Evolutionary conservation across 2,113 vertebrate genomes (phyloP).

Genomic region (Leucosticte australis): DNA sequence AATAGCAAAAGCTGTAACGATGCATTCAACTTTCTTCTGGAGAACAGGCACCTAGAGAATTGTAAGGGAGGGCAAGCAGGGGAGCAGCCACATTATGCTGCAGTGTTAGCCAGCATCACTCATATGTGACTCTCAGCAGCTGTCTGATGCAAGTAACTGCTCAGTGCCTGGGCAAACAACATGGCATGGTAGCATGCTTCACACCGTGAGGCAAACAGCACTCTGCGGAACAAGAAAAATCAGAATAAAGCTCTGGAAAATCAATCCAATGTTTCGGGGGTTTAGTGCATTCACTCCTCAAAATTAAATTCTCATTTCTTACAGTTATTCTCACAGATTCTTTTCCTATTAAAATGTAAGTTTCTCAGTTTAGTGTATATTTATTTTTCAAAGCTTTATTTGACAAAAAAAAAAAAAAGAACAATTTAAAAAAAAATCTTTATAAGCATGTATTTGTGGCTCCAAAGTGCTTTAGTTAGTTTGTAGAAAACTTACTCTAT

Average conservation of each 20-base stretch:
- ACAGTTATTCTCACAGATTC: background rate
- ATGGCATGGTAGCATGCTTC: conserved; percentile 19
- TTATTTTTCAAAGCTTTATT: background rate
- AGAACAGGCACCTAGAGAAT: background rate
- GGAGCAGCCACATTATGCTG: background rate
- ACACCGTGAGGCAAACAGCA: background rate
- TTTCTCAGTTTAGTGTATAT: background rate
- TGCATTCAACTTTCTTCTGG: background rate
- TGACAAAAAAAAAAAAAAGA: background rate
- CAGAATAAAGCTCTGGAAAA: conserved; percentile 2
- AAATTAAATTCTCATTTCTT: background rate
- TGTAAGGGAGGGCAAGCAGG: background rate
- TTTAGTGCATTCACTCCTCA: background rate
- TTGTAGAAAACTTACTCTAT: background rate
- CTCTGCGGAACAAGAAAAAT: background rate
- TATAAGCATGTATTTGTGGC: background rate
- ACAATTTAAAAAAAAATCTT: background rate
- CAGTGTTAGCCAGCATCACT: background rate
- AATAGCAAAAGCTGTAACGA: background rate
- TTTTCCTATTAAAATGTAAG: background rate
- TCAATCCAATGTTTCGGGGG: background rate
- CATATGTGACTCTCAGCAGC: conserved; percentile 10
- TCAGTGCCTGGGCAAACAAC: conserved; percentile 22
- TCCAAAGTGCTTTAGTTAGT: background rate
- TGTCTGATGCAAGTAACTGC: conserved; percentile 36